Conservation (phyloP, 2,113 vertebrate genomes). For the Scortum barcoo region DNA sequence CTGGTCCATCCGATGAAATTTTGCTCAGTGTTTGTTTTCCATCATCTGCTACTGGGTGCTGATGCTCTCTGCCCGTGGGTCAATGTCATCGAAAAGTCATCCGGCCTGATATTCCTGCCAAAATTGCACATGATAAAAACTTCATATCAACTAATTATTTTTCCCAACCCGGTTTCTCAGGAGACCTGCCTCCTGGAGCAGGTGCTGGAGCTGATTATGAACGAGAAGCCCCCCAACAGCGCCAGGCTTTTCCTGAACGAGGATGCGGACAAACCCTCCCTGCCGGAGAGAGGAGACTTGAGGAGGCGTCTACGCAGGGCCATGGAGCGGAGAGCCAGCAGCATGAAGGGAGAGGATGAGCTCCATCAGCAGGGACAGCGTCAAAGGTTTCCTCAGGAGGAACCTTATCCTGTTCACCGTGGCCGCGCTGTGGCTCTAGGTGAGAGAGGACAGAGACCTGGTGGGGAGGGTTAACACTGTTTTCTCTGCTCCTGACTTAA, state of each 20-base stretch:
- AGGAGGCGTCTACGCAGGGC: conserved; percentile 82
- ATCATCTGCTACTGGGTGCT: conserved; percentile 2
- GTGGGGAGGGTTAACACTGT: background rate
- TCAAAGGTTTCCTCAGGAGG: conserved; percentile 86
- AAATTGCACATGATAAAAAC: background rate
- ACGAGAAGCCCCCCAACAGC: conserved; percentile 87
- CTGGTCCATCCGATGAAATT: background rate
- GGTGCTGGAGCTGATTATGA: conserved; percentile 85
- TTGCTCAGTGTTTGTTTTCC: background rate
- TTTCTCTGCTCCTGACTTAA: background rate
- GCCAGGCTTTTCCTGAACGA: conserved; percentile 92
- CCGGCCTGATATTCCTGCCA: background rate
- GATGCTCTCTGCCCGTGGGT: conserved; percentile 6
- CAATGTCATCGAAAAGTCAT: background rate
- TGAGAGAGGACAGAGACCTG: conserved; percentile 63
- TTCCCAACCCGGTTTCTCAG: conserved; percentile 67
- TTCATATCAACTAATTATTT: background rate
- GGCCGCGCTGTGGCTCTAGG: conserved; percentile 89
- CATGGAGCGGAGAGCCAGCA: conserved; percentile 83
- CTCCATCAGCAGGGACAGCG: conserved; percentile 80
- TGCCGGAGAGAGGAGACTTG: conserved; percentile 77
- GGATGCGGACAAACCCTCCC: conserved; percentile 82
- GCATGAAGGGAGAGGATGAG: conserved; percentile 85
- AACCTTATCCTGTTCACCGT: conserved; percentile 93
- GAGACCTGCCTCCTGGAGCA: conserved; percentile 77